Conservation (phyloP, 2,888 invertebrate genomes). For the Lycophotia porphyrea region DNA sequence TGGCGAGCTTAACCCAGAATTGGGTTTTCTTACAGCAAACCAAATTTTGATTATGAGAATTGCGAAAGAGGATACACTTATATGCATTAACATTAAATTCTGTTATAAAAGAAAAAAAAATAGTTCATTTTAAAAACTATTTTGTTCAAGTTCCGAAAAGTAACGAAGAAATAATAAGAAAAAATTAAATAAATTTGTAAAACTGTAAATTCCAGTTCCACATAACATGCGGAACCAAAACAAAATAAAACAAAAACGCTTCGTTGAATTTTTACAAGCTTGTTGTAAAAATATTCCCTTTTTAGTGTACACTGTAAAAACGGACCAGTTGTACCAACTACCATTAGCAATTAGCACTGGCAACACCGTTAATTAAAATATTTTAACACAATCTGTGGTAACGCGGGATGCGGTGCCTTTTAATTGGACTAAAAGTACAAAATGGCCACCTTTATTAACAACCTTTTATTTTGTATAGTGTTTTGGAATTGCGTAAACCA, state of each 20-base stretch:
- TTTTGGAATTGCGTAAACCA: background rate
- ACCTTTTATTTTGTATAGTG: background rate
- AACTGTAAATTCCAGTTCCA: background rate
- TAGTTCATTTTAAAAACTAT: no score
- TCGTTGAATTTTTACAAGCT: background rate
- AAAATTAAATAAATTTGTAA: background rate
- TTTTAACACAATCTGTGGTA: conserved; percentile 56
- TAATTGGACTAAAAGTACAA: conserved; percentile 33
- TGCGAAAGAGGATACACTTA: no score
- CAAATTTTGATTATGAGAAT: no score
- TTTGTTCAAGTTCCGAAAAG: background rate
- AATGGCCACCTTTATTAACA: conserved; percentile 21
- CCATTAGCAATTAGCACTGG: conserved; percentile 52
- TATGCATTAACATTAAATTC: no score
- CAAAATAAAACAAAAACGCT: conserved; percentile 24
- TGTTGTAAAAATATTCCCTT: conserved; percentile 6
- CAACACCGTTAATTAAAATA: conserved; percentile 57
- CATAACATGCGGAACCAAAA: conserved; percentile 12
- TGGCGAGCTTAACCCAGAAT: no score
- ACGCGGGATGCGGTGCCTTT: conserved; percentile 30
- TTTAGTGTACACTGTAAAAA: conserved; percentile 23
- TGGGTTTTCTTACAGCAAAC: no score
- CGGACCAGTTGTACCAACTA: conserved; percentile 27
- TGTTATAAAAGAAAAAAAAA: no score
- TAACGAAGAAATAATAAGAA: background rate